A percentile compares a stretch with the other conserved stretches of the same genome.
Conservation (phyloP, 1,140 invertebrate genomes). For the Anoplolepis gracilipes region DNA sequence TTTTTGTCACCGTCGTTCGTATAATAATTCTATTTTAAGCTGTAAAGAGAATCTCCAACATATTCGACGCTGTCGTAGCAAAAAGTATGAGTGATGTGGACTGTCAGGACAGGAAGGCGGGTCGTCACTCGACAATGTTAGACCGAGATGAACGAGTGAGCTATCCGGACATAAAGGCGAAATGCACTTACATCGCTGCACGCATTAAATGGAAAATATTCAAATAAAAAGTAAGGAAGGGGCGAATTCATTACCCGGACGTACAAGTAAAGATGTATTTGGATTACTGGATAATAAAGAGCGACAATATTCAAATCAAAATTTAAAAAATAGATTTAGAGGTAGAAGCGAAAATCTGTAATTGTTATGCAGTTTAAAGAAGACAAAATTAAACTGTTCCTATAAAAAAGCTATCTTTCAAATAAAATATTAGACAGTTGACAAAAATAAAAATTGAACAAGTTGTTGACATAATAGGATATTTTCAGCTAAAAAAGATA, state of each 20-base stretch:
- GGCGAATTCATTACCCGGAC: neutral
- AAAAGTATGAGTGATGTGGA: slow-evolving; percentile 43
- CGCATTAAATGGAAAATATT: neutral
- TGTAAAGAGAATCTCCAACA: slow-evolving; percentile 20
- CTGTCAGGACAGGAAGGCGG: slow-evolving; percentile 34
- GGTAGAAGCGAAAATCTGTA: too few species aligned
- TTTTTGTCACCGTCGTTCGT: slow-evolving; percentile 45
- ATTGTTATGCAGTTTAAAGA: too few species aligned
- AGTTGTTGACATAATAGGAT: slow-evolving; percentile 5
- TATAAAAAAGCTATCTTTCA: too few species aligned
- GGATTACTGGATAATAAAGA: neutral
- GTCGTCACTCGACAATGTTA: slow-evolving; percentile 33
- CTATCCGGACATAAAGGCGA: neutral
- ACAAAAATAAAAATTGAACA: neutral
- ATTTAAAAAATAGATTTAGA: too few species aligned
- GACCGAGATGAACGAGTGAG: slow-evolving; percentile 3
- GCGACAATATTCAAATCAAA: neutral
- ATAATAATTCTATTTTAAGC: slow-evolving; percentile 56
- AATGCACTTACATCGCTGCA: neutral
- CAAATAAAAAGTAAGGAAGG: neutral
- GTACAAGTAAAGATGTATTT: neutral
- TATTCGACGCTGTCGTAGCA: slow-evolving; percentile 37
- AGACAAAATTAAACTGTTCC: too few species aligned
- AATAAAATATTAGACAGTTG: neutral
- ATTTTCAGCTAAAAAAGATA: neutral